Conservation (phyloP, 2,797 vertebrate species). For the Sphenopsis melanotis region DNA sequence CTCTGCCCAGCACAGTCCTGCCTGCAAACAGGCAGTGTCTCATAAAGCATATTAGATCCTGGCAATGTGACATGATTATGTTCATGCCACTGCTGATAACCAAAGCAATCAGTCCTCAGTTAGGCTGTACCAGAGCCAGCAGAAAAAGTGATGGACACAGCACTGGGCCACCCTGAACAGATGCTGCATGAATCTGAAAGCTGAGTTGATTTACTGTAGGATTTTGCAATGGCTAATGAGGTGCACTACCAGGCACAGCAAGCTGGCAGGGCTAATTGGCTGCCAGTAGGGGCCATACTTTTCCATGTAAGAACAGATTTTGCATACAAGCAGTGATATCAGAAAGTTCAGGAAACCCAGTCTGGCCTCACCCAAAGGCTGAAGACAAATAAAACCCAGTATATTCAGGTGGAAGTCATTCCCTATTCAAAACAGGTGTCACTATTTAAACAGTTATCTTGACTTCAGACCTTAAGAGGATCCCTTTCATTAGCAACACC, state of each 20-base stretch:
- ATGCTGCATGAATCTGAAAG: constrained; percentile 25
- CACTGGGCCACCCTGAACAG: constrained; percentile 44
- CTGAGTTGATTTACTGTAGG: constrained; percentile 18
- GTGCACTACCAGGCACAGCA: constrained; percentile 15
- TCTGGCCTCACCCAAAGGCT: neutral
- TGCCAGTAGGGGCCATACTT: constrained; percentile 39
- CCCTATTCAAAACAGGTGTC: neutral
- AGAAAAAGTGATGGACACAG: neutral
- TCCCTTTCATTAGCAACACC: neutral
- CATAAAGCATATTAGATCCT: constrained; percentile 1
- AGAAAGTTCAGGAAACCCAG: neutral
- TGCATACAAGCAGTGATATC: neutral
- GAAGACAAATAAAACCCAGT: neutral
- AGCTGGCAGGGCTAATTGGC: constrained; percentile 30
- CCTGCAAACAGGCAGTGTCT: neutral
- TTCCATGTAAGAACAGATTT: constrained; percentile 30
- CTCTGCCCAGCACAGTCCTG: neutral
- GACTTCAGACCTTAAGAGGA: neutral
- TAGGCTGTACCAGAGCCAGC: neutral
- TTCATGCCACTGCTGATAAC: constrained; percentile 17
- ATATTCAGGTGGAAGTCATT: neutral
- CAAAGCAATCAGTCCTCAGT: constrained; percentile 46
- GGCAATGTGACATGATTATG: constrained; percentile 2
- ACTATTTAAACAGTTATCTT: neutral
- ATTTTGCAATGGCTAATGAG: constrained; percentile 52